Evolutionary conservation across 2,113 vertebrate genomes (phyloP), one percentile per base, ranked within the genome.

Genomic region (Lycaon pictus): DNA sequence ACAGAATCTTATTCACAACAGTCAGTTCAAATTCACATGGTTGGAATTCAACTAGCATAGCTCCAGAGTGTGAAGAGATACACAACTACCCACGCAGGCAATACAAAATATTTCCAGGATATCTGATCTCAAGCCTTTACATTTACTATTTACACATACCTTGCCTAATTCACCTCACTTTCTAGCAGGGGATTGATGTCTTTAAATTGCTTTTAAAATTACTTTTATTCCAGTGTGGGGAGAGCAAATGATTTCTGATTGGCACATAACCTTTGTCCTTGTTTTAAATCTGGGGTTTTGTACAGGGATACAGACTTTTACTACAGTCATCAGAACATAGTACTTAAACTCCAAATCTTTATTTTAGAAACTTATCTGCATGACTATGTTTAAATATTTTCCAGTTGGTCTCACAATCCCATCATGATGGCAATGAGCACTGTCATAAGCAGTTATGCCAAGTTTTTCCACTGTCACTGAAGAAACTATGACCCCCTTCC

Each of bases 371-470:
- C 4, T 60, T 9, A 77, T 72, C 65, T 65, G 37, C 27, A 11
- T 85, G 71, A 91, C 6, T 23, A 48, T 65, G 10, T 67, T 96
- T 69, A 94, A 97, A 60, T 94, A 88, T 94, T 97, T 95, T 94
- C 62, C 65, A 86, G 35, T 62, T 86, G 76, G 91, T 88, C 85
- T 90, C 15, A 20, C 53, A 88, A 32, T 90, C 4, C 55, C 51
- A 79, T 82, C 60, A 55, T 6, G 7, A 15, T 88, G 7, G 7
- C 80, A 88, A 9, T 82, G 58, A 90, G 16, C 35, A 86, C 3
- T 27, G 12, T 53, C n/a, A 85, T 4, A 96, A 92, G 63, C 11
- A 56, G 16, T 67, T 81, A 90, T 5, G 53, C n/a, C 55, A 43
- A 43, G 9, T 27, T 92, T 84, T 81, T 72, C 58, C 25, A 60